These are phyloP conservation scores for Oscheius sp. DNA, from an alignment of 2,888 invertebrate species.

Conservation along the genomic window DNA sequence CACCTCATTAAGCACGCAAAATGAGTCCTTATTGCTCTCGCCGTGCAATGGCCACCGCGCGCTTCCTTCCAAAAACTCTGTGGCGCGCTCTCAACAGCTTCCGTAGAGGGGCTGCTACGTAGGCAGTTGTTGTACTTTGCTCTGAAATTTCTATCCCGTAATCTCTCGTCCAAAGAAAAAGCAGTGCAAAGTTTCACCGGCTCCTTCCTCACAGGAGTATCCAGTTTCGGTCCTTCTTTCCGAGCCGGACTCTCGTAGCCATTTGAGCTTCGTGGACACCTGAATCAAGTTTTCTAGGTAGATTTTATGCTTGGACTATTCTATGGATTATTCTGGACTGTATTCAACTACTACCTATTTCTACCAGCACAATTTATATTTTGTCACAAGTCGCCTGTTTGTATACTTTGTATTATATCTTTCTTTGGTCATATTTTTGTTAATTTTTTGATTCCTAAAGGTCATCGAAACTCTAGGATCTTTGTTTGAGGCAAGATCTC, in stretches of 20 bases:
- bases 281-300: background rate
- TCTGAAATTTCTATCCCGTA: background rate
- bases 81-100: background rate
- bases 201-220: constrained; percentile 25
- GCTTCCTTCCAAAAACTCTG: constrained; percentile 32
- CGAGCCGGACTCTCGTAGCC: background rate
- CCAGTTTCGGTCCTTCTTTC: constrained; percentile 11
- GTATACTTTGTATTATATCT: no score
- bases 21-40: constrained; percentile 34
- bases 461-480: no score
- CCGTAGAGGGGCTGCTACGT: background rate
- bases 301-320: no score
- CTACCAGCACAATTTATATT: no score
- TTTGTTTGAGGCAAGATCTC: no score
- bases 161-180: constrained; percentile 1
- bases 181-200: constrained; percentile 27
- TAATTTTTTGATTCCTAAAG: no score
- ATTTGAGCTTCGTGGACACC: background rate
- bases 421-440: no score
- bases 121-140: background rate
- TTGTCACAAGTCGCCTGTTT: no score
- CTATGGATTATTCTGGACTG: no score
- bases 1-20: constrained; percentile 36
- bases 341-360: no score
- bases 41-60: constrained; percentile 25